These are phyloP conservation scores for Drosophila kikkawai DNA, from an alignment of 1,140 invertebrate species.

Conservation along the genomic window DNA sequence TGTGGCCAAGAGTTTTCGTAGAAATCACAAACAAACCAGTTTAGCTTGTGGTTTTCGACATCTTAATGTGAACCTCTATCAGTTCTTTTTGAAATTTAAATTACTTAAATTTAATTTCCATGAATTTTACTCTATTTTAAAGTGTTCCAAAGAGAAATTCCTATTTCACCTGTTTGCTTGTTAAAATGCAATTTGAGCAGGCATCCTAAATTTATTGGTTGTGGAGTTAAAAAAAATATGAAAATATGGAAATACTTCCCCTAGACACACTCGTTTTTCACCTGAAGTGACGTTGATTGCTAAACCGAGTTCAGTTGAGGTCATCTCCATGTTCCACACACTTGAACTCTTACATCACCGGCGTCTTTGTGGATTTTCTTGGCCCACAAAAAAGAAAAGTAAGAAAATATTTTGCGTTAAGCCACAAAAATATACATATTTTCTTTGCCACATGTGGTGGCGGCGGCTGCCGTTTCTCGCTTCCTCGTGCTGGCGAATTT, in stretches of 20 bases:
- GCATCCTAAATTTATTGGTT: neutral
- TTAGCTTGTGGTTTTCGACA: neutral
- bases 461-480: neutral
- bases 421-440: conserved; percentile 39
- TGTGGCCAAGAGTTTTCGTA: neutral
- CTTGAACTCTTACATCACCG: conserved; percentile 30
- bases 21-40: neutral
- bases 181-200: conserved; percentile 18
- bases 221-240: conserved; percentile 11
- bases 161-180: neutral
- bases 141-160: neutral
- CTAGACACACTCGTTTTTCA: conserved; percentile 17
- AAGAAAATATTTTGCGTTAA: conserved; percentile 14
- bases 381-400: neutral
- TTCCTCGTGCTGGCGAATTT: conserved; percentile 2
- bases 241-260: neutral
- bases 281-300: conserved; percentile 34
- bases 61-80: neutral
- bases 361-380: conserved; percentile 17
- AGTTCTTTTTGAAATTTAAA: neutral
- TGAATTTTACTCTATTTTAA: neutral
- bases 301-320: conserved; percentile 33
- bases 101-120: neutral
- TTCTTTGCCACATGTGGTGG: conserved; percentile 2
- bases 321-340: conserved; percentile 14